phyloP scores from a whole-genome alignment of 2,113 vertebrate genomes.

The Silurus asotus region DNA sequence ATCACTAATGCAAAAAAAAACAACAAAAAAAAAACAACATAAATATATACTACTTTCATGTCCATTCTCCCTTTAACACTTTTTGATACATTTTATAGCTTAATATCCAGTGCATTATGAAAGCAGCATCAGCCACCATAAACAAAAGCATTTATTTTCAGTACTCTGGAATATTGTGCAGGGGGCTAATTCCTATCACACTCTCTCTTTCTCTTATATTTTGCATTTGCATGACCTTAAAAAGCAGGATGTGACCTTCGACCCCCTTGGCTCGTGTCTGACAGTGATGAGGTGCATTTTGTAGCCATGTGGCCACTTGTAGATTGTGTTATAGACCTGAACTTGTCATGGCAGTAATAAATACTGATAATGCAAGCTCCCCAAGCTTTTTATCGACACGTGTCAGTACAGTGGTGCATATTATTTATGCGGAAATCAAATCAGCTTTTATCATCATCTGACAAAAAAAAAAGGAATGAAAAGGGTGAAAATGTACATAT shows the following conservation, averaged over 20 bases:
- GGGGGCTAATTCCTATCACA: background rate
- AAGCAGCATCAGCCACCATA: conserved; percentile 25
- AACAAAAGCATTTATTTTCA: conserved; percentile 34
- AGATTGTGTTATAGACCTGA: conserved; percentile 38
- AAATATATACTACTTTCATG: conserved; percentile 24
- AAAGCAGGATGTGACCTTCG: conserved; percentile 36
- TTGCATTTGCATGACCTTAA: conserved; percentile 56
- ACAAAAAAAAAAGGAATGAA: background rate
- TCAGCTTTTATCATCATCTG: background rate
- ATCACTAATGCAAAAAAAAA: background rate
- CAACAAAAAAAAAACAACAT: background rate
- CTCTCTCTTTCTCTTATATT: conserved; percentile 50
- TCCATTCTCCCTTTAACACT: conserved; percentile 29
- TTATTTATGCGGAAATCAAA: conserved; percentile 6
- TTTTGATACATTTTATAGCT: conserved; percentile 49
- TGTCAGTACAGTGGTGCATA: background rate
- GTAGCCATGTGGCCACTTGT: conserved; percentile 36
- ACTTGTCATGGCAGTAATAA: conserved; percentile 19
- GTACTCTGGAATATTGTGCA: background rate
- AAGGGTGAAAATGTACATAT: conserved; percentile 46
- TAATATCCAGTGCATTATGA: conserved; percentile 20
- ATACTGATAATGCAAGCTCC: conserved; percentile 27
- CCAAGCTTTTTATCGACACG: conserved; percentile 1
- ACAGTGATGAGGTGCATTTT: conserved; percentile 40
- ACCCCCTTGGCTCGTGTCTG: conserved; percentile 33